Percentiles rank a stretch among this genome's conserved stretches.
Conservation (phyloP, 2,888 invertebrate species). For the Caenorhabditis sp. region DNA sequence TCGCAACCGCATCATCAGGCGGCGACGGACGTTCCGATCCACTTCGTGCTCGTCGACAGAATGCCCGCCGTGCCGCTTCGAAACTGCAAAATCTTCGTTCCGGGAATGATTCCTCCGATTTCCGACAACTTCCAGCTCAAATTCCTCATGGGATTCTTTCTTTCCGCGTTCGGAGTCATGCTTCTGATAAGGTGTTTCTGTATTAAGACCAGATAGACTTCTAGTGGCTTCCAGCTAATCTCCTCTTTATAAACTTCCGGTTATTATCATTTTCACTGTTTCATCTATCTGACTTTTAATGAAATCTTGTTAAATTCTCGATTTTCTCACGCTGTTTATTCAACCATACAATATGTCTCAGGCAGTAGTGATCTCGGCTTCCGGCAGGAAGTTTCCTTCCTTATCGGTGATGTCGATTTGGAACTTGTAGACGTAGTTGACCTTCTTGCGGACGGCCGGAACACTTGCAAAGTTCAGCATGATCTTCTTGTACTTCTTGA, state of each 20-base stretch:
- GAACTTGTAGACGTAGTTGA: conserved; percentile 22
- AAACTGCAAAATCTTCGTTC: conserved; percentile 49
- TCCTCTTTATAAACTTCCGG: no score
- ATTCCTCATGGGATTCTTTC: conserved; percentile 32
- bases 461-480: conserved; percentile 5
- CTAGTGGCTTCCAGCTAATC: no score
- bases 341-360: neutral
- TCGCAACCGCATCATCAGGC: conserved; percentile 46
- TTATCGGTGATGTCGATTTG: conserved; percentile 26
- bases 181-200: conserved; percentile 43
- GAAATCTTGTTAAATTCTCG: no score
- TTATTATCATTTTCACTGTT: no score
- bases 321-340: neutral
- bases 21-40: conserved; percentile 55
- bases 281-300: no score
- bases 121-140: conserved; percentile 48
- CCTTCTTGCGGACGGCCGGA: conserved; percentile 20
- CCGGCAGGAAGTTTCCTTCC: neutral
- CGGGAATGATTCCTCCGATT: conserved; percentile 14
- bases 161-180: conserved; percentile 40
- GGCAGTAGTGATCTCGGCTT: conserved; percentile 20
- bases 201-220: conserved; percentile 31
- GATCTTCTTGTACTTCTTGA: conserved; percentile 10
- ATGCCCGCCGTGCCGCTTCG: conserved; percentile 36
- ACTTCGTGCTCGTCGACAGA: conserved; percentile 56